phyloP scores from a whole-genome alignment of 2,113 vertebrate species.

The Oxygymnocypris stewartii region DNA sequence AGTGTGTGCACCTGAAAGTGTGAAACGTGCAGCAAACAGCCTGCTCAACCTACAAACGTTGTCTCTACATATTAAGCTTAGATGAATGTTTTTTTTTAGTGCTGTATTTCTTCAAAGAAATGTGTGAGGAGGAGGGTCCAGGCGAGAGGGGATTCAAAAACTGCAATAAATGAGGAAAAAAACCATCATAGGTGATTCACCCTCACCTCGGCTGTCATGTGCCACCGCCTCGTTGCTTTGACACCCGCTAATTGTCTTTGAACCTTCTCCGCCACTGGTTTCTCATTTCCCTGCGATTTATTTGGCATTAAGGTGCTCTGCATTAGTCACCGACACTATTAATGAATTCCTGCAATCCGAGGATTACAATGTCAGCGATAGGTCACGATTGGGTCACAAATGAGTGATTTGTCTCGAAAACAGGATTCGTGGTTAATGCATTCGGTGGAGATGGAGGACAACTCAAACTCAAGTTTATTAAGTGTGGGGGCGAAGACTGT shows the following conservation, averaged over 20 bases:
- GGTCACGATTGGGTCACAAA: slow-evolving; percentile 54
- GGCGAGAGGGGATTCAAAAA: slow-evolving; percentile 11
- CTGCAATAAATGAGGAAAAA: slow-evolving; percentile 43
- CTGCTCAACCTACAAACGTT: background rate
- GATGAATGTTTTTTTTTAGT: background rate
- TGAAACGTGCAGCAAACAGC: no score
- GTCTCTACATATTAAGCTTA: background rate
- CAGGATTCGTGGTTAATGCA: slow-evolving; percentile 32
- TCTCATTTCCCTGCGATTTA: slow-evolving; percentile 53
- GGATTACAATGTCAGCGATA: slow-evolving; percentile 54
- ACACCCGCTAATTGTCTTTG: slow-evolving; percentile 61
- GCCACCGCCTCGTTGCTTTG: slow-evolving; percentile 47
- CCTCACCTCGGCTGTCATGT: slow-evolving; percentile 51
- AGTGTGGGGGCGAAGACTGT: slow-evolving; percentile 21
- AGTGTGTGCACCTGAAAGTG: no score
- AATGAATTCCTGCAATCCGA: slow-evolving; percentile 55
- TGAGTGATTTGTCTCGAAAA: slow-evolving; percentile 53
- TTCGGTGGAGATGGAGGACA: slow-evolving; percentile 5
- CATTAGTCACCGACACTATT: slow-evolving; percentile 45
- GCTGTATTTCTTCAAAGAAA: background rate
- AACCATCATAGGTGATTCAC: slow-evolving; percentile 47
- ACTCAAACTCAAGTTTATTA: slow-evolving; percentile 37
- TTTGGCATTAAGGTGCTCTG: slow-evolving; percentile 31
- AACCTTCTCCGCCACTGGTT: slow-evolving; percentile 52
- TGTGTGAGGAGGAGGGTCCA: background rate